A percentile compares a stretch with the other conserved stretches of the same genome.
Conservation (phyloP, 2,797 vertebrate species). For the Simalia tracyae region DNA sequence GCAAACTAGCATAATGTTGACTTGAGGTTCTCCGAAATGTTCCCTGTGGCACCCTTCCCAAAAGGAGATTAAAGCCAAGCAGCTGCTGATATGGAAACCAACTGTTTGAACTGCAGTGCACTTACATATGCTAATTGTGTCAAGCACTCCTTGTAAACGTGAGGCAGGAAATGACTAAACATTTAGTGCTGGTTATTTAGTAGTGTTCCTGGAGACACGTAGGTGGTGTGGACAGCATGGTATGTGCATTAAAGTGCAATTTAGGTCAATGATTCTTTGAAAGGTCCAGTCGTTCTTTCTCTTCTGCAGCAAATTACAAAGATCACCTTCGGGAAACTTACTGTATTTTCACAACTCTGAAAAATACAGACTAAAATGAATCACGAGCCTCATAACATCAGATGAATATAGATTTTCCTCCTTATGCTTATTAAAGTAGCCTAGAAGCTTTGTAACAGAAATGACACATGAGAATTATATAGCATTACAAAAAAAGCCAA, state of each 20-base stretch:
- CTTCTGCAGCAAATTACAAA: slow-evolving; percentile 39
- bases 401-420: background rate
- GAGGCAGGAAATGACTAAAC: slow-evolving; percentile 76
- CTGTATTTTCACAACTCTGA: slow-evolving; percentile 28
- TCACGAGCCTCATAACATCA: accelerated
- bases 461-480: background rate
- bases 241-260: slow-evolving; percentile 67
- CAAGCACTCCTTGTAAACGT: slow-evolving; percentile 60
- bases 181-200: slow-evolving; percentile 67
- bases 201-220: slow-evolving; percentile 69
- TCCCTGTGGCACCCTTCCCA: slow-evolving; percentile 60
- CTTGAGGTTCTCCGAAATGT: slow-evolving; percentile 43
- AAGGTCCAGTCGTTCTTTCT: slow-evolving; percentile 45
- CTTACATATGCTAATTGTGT: slow-evolving; percentile 60
- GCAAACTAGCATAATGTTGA: slow-evolving; percentile 30
- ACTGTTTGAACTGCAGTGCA: slow-evolving; percentile 60
- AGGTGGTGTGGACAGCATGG: slow-evolving; percentile 65
- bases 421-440: background rate
- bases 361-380: slow-evolving; percentile 30
- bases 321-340: slow-evolving; percentile 53
- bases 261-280: slow-evolving; percentile 68
- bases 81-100: slow-evolving; percentile 72
- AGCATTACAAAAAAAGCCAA: slow-evolving; percentile 33
- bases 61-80: slow-evolving; percentile 61
- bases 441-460: background rate